A percentile compares a stretch with the other conserved stretches of the same genome.
phyloP scores from a whole-genome alignment of 1,140 invertebrate species.

The Solen grandis region DNA sequence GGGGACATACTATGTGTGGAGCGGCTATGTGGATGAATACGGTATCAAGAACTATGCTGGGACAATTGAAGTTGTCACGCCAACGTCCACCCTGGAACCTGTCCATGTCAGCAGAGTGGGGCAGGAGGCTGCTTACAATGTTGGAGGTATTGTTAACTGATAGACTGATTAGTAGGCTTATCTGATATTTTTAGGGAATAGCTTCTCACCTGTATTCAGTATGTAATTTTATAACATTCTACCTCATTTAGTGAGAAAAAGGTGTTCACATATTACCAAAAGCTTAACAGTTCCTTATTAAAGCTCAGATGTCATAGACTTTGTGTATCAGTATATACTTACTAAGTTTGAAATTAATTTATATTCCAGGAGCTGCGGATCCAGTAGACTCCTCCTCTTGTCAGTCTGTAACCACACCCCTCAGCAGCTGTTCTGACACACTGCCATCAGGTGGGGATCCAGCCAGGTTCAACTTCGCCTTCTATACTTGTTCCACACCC shows the following conservation, averaged over 20 bases:
- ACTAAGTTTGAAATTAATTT: neutral
- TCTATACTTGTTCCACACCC: constrained; percentile 64
- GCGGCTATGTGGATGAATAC: constrained; percentile 64
- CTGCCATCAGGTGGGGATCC: neutral
- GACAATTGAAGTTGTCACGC: constrained; percentile 59
- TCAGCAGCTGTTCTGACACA: constrained; percentile 38
- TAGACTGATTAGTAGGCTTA: neutral
- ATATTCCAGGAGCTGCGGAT: constrained; percentile 6
- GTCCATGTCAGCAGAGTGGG: constrained; percentile 52
- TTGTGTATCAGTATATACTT: neutral
- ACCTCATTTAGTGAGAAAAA: neutral
- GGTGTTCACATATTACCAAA: neutral
- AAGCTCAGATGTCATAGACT: neutral
- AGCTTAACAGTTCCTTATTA: neutral
- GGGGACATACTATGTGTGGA: constrained; percentile 73
- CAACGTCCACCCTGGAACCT: constrained; percentile 2
- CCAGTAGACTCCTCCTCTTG: constrained; percentile 28
- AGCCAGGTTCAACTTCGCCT: constrained; percentile 62
- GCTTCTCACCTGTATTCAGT: neutral
- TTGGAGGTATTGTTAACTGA: constrained; percentile 29
- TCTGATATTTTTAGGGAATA: neutral
- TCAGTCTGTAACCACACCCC: neutral
- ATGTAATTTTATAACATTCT: neutral
- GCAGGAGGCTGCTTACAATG: constrained; percentile 59
- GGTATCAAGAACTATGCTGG: constrained; percentile 63